Evolutionary conservation across 2,113 vertebrate genomes (phyloP), one percentile per base, ranked within the genome.

Genomic region (Rhea americana): DNA sequence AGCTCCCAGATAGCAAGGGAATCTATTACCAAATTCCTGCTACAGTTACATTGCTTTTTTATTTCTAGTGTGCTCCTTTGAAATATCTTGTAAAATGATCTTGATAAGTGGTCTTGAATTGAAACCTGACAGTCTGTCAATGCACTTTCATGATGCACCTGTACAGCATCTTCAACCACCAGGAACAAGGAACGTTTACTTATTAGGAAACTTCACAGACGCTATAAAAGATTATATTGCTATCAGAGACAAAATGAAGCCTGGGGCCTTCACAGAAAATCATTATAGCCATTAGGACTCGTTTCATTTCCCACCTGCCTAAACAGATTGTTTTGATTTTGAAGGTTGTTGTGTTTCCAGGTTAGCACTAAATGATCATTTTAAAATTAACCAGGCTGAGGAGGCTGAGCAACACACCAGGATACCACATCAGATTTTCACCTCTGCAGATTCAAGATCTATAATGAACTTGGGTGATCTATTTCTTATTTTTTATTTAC

Each of bases 91-190:
- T 88, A 96, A 94, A 96, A 93, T 88, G 93, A 93, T 81, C 85
- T 94, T 94, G 95, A 94, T 95, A 93, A 96, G 90, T 95, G 87
- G 93, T 76, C 91, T 35, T 32, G 86, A 93, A 82, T 76, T 81
- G 86, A 95, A 93, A 96, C 45, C 67, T 2, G 4, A 91, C 59
- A 71, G 79, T 92, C 94, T 94, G 82, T 91, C 81, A 72, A 58
- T 93, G 68, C 76, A 84, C 94, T 96, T 97, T 96, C 96, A 94
- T 81, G 83, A 96, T 94, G 88, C 96, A 97, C 95, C 97, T 96
- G 94, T 95, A 93, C 37, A 87, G 93, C 93, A 94, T 93, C 90
- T 83, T 94, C 87, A 90, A 87, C 76, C 90, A 94, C 95, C 94
- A 97, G 91, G 93, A 97, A 94, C 87, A 85, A 93, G 75, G 63